Evolutionary conservation across 1,140 invertebrate genomes (phyloP).

Genomic region (Neelides sp.): DNA sequence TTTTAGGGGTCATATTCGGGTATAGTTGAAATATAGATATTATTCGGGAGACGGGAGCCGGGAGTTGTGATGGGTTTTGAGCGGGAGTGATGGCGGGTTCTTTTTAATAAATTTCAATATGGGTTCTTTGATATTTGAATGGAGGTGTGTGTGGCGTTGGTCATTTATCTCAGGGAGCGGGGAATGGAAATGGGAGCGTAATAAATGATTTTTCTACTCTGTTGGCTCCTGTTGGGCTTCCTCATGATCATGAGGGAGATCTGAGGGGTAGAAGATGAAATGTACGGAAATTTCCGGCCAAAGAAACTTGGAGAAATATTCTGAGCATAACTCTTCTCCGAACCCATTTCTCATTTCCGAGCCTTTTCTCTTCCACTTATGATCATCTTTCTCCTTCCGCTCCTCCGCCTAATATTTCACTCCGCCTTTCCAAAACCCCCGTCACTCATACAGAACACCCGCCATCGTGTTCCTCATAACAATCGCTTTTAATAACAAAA

Average conservation of each 20-base stretch:
- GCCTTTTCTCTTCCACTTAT: conserved; percentile 10
- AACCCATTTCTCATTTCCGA: conserved; percentile 11
- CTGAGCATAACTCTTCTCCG: conserved; percentile 10
- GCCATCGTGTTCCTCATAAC: too few relatives aligned
- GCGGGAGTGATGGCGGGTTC: too few relatives aligned
- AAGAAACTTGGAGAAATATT: conserved; percentile 12
- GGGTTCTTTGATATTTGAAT: too few relatives aligned
- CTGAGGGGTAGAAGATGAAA: not conserved
- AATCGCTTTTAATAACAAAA: too few relatives aligned
- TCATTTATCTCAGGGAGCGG: conserved; percentile 10
- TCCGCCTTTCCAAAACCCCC: not conserved
- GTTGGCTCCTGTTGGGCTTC: conserved; percentile 4
- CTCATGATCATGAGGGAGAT: not conserved
- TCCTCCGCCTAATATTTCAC: not conserved
- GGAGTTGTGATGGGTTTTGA: too few relatives aligned
- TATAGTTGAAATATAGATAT: too few relatives aligned
- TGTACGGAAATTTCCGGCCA: not conserved
- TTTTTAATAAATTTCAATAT: too few relatives aligned
- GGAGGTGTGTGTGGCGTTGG: too few relatives aligned
- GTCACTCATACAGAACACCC: too few relatives aligned
- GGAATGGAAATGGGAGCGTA: conserved; percentile 18
- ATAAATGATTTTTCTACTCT: conserved; percentile 27
- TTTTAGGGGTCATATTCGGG: too few relatives aligned
- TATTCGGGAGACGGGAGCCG: too few relatives aligned
- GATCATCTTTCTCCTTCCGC: conserved; percentile 4